A percentile compares a stretch with the other conserved stretches of the same genome.
Evolutionary conservation across 1,140 invertebrate species (phyloP).

Genomic region (Cotesia chilonis): DNA sequence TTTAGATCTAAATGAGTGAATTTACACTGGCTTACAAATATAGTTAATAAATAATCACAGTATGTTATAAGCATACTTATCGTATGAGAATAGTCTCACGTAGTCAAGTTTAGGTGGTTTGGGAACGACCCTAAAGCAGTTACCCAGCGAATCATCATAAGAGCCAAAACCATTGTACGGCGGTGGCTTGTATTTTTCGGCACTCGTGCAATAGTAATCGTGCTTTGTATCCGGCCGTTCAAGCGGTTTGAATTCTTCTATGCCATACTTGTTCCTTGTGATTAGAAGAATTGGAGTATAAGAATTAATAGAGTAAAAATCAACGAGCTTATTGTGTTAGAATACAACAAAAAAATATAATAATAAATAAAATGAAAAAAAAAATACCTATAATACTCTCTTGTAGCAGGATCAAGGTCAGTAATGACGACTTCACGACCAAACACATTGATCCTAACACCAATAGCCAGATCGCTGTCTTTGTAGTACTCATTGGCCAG

Average conservation of each 20-base stretch:
- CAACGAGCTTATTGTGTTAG: neutral
- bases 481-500: slow-evolving; percentile 71
- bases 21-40: neutral
- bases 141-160: slow-evolving; percentile 86
- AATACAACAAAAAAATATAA: slow-evolving; percentile 10
- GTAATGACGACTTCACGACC: slow-evolving; percentile 82
- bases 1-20: neutral
- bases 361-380: neutral
- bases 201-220: slow-evolving; percentile 53
- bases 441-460: slow-evolving; percentile 80
- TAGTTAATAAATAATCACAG: slow-evolving; percentile 1
- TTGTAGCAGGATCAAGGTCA: slow-evolving; percentile 88
- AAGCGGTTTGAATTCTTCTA: slow-evolving; percentile 71
- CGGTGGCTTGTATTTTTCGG: slow-evolving; percentile 75
- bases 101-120: slow-evolving; percentile 80
- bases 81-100: slow-evolving; percentile 81
- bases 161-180: slow-evolving; percentile 90
- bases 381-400: slow-evolving; percentile 81
- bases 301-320: slow-evolving; percentile 28
- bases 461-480: slow-evolving; percentile 81
- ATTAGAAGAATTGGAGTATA: slow-evolving; percentile 16
- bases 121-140: slow-evolving; percentile 80
- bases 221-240: slow-evolving; percentile 60
- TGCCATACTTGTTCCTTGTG: slow-evolving; percentile 57
- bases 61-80: slow-evolving; percentile 66